Conservation (phyloP, 2,113 vertebrate genomes). For the Cavia aperea region DNA sequence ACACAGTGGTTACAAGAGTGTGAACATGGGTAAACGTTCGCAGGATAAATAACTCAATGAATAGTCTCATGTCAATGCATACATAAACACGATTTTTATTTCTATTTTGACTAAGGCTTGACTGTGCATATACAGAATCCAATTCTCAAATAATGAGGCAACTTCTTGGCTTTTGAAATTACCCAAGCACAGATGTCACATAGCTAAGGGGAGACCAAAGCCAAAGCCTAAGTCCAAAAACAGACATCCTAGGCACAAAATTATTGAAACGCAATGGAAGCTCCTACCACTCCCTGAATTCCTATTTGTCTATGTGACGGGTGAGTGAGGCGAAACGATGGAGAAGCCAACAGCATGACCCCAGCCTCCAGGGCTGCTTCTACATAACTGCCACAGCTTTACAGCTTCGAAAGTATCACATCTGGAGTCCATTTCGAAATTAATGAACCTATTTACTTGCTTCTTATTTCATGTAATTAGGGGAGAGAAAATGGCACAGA, state of each 20-base stretch:
- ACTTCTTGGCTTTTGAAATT: conserved; percentile 54
- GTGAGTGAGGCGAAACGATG: not conserved
- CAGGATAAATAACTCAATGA: not conserved
- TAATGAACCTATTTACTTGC: conserved; percentile 32
- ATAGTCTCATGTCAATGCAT: not conserved
- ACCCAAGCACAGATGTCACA: conserved; percentile 52
- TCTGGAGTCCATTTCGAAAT: conserved; percentile 44
- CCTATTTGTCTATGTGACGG: conserved; percentile 7
- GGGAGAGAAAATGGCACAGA: not conserved
- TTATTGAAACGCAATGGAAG: not conserved
- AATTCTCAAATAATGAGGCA: conserved; percentile 52
- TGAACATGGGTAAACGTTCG: not conserved
- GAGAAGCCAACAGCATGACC: not conserved
- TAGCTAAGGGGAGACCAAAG: conserved; percentile 27
- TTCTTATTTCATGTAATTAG: conserved; percentile 2
- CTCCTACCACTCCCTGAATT: not conserved
- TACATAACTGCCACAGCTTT: not conserved
- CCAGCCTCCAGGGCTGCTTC: not conserved
- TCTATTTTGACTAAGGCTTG: conserved; percentile 52
- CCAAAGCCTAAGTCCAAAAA: conserved; percentile 44
- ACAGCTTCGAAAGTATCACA: not conserved
- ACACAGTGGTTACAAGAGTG: not conserved
- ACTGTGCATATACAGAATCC: conserved; percentile 42
- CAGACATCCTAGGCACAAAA: conserved; percentile 4
- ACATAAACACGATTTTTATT: conserved; percentile 44